A percentile compares a stretch with the other conserved stretches of the same genome.
Evolutionary conservation across 2,888 invertebrate genomes (phyloP).

Genomic region (Amiota minor): DNA sequence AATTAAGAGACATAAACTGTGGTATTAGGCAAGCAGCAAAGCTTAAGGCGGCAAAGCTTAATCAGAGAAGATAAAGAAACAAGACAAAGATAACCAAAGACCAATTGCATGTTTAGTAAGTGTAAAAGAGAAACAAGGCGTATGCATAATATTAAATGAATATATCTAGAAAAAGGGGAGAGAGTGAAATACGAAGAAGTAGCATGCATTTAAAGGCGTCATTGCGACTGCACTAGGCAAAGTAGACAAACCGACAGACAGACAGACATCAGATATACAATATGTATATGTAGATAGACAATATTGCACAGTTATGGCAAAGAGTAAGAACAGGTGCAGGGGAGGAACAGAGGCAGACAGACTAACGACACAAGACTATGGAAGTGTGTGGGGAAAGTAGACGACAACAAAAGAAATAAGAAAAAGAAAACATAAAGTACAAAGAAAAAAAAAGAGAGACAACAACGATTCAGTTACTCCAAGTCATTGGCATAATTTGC

Average conservation of each 20-base stretch:
- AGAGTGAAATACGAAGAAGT: not conserved
- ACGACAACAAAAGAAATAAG: not conserved
- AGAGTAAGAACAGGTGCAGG: too few species aligned
- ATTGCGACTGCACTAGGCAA: conserved; percentile 7
- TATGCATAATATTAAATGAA: not conserved
- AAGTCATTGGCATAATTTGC: conserved; percentile 52
- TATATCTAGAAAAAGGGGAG: not conserved
- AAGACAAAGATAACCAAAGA: not conserved
- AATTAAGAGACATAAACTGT: conserved; percentile 63
- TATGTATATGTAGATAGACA: too few species aligned
- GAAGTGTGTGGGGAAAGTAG: not conserved
- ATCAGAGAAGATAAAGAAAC: not conserved
- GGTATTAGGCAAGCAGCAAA: conserved; percentile 57
- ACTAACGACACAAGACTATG: not conserved
- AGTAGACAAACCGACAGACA: conserved; percentile 17
- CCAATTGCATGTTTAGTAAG: not conserved
- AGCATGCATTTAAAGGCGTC: conserved; percentile 17
- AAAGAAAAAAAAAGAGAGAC: too few species aligned
- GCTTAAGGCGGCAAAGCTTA: conserved; percentile 6
- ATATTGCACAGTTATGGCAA: not conserved
- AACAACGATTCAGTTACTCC: conserved; percentile 16
- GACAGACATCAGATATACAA: not conserved
- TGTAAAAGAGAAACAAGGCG: not conserved
- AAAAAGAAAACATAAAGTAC: too few species aligned
- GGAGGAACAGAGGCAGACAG: conserved; percentile 26